A percentile compares a stretch with the other conserved stretches of the same genome.
These are phyloP conservation scores for Ceramica pisi DNA, from an alignment of 2,888 invertebrate species.

Conservation along the genomic window DNA sequence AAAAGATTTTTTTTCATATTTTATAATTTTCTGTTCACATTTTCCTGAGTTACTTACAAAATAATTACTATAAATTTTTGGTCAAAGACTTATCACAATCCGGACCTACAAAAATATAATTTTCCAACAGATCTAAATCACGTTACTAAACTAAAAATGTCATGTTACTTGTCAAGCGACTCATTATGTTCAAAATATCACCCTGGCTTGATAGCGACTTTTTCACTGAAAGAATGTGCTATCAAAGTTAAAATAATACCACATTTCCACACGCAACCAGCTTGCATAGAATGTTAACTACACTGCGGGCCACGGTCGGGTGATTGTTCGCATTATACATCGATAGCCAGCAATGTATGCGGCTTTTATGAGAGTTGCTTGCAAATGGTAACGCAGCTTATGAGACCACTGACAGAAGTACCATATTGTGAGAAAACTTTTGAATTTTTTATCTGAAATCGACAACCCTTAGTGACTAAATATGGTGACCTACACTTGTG, in stretches of 20 bases:
- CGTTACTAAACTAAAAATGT: conserved; percentile 3
- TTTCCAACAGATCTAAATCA: not conserved
- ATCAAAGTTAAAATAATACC: not conserved
- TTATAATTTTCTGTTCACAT: too few relatives aligned
- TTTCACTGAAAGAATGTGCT: not conserved
- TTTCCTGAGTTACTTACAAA: not conserved
- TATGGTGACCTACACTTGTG: too few relatives aligned
- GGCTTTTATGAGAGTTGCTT: too few relatives aligned
- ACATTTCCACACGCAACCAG: too few relatives aligned
- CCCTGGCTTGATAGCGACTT: not conserved
- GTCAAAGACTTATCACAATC: not conserved
- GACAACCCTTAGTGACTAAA: not conserved
- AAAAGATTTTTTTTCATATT: not conserved
- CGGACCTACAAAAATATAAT: not conserved
- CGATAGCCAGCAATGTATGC: too few relatives aligned
- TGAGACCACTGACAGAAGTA: too few relatives aligned
- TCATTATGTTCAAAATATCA: conserved; percentile 20
- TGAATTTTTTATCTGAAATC: not conserved
- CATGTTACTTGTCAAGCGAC: not conserved
- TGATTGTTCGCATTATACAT: too few relatives aligned
- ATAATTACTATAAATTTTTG: not conserved
- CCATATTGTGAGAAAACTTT: not conserved
- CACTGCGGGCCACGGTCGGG: too few relatives aligned
- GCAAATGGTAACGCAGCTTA: too few relatives aligned
- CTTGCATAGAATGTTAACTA: too few relatives aligned